Conservation (phyloP, 1,140 invertebrate species). For the Zaprionus ghesquierei region DNA sequence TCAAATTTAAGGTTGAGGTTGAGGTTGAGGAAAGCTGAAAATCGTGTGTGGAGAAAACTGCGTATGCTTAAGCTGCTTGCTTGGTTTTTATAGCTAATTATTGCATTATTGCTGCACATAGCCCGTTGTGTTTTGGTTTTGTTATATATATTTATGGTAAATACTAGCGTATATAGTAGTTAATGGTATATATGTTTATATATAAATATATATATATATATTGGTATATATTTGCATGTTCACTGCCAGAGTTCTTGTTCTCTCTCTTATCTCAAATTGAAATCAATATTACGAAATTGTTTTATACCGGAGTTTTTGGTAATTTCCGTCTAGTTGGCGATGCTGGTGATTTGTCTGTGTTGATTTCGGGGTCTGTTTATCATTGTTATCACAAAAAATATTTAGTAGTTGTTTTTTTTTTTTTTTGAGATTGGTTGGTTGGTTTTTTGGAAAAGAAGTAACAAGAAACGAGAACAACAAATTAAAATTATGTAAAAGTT, state of each 20-base stretch:
- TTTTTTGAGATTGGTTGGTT: conserved; percentile 17
- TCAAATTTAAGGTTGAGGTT: conserved; percentile 52
- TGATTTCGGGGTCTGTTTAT: conserved; percentile 83
- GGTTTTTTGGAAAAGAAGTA: conserved; percentile 52
- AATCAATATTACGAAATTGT: conserved; percentile 70
- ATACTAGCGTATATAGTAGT: conserved; percentile 2
- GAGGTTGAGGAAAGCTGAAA: conserved; percentile 68
- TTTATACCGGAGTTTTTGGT: conserved; percentile 97
- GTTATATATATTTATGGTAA: conserved; percentile 1
- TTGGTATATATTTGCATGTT: conserved; percentile 8
- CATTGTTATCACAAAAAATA: conserved; percentile 13
- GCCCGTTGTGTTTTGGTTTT: conserved; percentile 17
- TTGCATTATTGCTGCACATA: conserved; percentile 50
- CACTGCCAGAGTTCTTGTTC: conserved; percentile 21
- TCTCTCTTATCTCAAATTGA: conserved; percentile 52
- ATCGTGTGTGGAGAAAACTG: conserved; percentile 56
- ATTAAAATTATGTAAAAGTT: conserved; percentile 69
- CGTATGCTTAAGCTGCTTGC: conserved; percentile 68
- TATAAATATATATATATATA: conserved; percentile 10
- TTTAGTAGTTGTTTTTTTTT: conserved; percentile 30
- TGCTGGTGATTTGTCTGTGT: conserved; percentile 91
- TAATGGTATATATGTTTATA: neutral
- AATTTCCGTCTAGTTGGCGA: conserved; percentile 95
- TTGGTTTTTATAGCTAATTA: conserved; percentile 42
- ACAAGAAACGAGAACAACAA: conserved; percentile 76